Percentiles rank a stretch among this genome's conserved stretches.
These are phyloP conservation scores for Epizoanthus rinbou DNA, from an alignment of 92 coral and sea anemone species.

Conservation along the genomic window DNA sequence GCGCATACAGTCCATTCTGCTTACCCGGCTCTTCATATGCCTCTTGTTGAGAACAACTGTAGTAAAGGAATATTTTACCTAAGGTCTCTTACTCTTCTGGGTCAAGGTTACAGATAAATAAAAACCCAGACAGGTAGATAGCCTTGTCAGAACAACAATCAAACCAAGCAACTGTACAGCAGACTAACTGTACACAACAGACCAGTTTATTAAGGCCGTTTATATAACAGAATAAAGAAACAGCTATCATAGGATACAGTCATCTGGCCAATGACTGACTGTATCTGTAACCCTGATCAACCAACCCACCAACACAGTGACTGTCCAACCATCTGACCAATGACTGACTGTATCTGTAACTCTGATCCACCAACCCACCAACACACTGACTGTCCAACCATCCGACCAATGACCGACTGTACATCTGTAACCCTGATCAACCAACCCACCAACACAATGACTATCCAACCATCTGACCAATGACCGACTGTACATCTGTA, in stretches of 20 bases:
- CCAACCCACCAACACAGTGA: not conserved
- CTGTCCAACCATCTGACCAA: not conserved
- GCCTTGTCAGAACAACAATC: no score
- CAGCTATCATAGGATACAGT: not conserved
- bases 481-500: constrained; percentile 1
- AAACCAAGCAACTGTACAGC: not conserved
- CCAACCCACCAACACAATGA: not conserved
- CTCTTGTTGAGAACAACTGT: constrained; percentile 90
- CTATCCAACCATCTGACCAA: not conserved
- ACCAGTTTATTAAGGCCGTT: not conserved
- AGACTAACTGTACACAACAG: not conserved
- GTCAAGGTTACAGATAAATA: no score
- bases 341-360: not conserved
- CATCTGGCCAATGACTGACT: constrained; percentile 1
- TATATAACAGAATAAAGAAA: no score
- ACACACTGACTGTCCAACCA: not conserved
- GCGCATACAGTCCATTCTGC: constrained; percentile 85
- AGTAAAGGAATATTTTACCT: not conserved
- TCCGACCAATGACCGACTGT: constrained; percentile 8
- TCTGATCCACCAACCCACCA: not conserved
- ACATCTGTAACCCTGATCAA: not conserved
- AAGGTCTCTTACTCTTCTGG: no score
- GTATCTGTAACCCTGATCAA: not conserved
- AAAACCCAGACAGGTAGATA: no score
- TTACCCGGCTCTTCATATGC: constrained; percentile 76